Percentiles rank a stretch among this genome's conserved stretches.
These are phyloP conservation scores for Oscheius sp. DNA, from an alignment of 2,888 invertebrate genomes.

Conservation along the genomic window DNA sequence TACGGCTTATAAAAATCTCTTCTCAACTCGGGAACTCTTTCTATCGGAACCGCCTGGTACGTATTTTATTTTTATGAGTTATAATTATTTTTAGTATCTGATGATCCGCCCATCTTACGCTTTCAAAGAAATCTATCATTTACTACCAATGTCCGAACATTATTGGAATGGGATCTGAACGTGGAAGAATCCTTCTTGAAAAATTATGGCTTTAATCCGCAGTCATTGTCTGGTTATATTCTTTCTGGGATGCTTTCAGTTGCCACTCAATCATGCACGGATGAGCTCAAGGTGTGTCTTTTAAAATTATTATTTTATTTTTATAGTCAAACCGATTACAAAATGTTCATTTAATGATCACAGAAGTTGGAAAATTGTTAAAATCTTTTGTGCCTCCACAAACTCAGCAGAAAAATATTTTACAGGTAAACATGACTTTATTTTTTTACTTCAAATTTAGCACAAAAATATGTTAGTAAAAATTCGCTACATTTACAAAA, in stretches of 20 bases:
- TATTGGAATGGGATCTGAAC: slow-evolving; percentile 28
- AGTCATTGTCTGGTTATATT: neutral
- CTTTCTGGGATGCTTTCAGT: slow-evolving; percentile 2
- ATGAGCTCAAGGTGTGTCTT: neutral
- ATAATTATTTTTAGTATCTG: neutral
- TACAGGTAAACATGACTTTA: neutral
- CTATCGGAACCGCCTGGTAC: slow-evolving; percentile 1
- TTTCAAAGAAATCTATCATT: slow-evolving; percentile 5
- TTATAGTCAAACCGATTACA: neutral
- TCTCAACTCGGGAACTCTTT: slow-evolving; percentile 24
- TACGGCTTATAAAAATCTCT: slow-evolving; percentile 39
- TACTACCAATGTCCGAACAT: slow-evolving; percentile 5
- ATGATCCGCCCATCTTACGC: neutral
- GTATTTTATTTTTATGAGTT: neutral
- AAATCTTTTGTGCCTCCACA: slow-evolving; percentile 2
- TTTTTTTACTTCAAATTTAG: neutral
- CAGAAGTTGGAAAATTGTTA: slow-evolving; percentile 9
- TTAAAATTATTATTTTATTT: neutral
- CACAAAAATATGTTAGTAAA: neutral
- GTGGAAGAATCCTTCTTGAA: neutral
- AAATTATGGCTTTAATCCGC: slow-evolving; percentile 5
- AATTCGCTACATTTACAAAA: slow-evolving; percentile 24
- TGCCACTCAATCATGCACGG: neutral
- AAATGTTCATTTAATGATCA: slow-evolving; percentile 18
- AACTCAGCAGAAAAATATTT: neutral